These are phyloP conservation scores for Gandaritis pyraliata DNA, from an alignment of 2,888 invertebrate genomes.

Conservation along the genomic window DNA sequence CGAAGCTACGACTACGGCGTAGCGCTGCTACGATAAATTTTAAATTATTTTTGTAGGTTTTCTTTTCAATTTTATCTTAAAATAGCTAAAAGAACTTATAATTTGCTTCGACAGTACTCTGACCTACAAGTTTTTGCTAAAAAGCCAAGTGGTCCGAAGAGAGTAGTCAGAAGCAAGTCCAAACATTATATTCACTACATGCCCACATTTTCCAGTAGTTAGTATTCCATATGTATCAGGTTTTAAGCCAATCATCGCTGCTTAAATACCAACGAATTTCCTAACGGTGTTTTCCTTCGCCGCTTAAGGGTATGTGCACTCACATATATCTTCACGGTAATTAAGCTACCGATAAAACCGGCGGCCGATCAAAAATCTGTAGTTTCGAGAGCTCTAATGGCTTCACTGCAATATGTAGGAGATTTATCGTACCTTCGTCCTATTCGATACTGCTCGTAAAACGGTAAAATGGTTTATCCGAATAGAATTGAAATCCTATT, in stretches of 20 bases:
- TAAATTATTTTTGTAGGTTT: slow-evolving; percentile 6
- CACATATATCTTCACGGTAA: not conserved
- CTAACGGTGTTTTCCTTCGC: slow-evolving; percentile 1
- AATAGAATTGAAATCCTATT: slow-evolving; percentile 24
- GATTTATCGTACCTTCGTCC: slow-evolving; percentile 24
- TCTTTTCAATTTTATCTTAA: slow-evolving; percentile 13
- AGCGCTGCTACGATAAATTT: slow-evolving; percentile 6
- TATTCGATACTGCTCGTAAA: slow-evolving; percentile 28
- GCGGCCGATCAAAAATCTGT: not conserved
- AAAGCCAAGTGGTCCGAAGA: too few relatives aligned
- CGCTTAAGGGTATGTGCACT: not conserved
- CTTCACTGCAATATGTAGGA: slow-evolving; percentile 26
- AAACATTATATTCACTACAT: too few relatives aligned
- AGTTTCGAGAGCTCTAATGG: slow-evolving; percentile 9
- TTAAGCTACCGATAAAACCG: not conserved
- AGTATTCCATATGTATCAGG: too few relatives aligned
- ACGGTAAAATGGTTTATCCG: slow-evolving; percentile 18
- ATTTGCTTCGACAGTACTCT: too few relatives aligned
- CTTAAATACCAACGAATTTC: not conserved
- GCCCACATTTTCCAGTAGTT: too few relatives aligned
- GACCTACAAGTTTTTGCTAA: too few relatives aligned
- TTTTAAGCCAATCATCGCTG: too few relatives aligned
- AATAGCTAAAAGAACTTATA: too few relatives aligned
- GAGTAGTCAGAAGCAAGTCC: too few relatives aligned
- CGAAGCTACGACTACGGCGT: not conserved